Base-by-base conservation (phyloP, 2,888 invertebrate species). In the Crematogaster levior region DNA sequence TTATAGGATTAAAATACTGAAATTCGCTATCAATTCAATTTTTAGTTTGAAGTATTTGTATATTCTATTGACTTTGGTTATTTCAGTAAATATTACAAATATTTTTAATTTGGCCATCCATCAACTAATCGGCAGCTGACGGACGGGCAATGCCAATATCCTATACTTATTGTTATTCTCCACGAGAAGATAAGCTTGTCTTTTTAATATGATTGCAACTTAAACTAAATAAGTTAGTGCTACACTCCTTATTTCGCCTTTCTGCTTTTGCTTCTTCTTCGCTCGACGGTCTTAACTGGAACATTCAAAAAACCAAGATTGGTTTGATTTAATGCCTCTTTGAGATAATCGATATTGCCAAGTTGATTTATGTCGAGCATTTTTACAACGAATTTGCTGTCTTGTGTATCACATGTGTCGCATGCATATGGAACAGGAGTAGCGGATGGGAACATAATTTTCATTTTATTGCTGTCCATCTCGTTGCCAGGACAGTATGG, bases 401-500 rank as follows among this genome's bases (percentile, higher is more conserved):
- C 85, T 77, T 84, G 95, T 6, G 94, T 94, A 90, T 95, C 95
- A 89, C 96, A 96, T 83, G 96, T 95, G 34, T 95, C 95, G 90
- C 96, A 96, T 82, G 95, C 96, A 91, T 96, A 96, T 46, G 96
- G 96, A 15, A 96, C 95, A 27, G 96, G 95, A 43, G 96, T 95
- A 0, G 96, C 96, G 37, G 95, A 95, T 0, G 96, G 96, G 93
- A 96, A 96, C 91, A 95, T 95, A 82, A 96, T 95, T 88, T 95
- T 95, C 61, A 96, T 95, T 51, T 88, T 89, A 83, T 87, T 84
- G 46, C 89, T 89, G 61, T 91, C 90, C 30, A 93, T 95, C 92
- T 94, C 94, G 66, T 89, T 89, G 37, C 96, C 96, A 0, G 96
- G 96, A 90, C 96, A 96, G 91, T 96, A 96, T 1, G 97, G 97